phyloP scores from a whole-genome alignment of 2,113 vertebrate genomes.

The Orycteropus afer region DNA sequence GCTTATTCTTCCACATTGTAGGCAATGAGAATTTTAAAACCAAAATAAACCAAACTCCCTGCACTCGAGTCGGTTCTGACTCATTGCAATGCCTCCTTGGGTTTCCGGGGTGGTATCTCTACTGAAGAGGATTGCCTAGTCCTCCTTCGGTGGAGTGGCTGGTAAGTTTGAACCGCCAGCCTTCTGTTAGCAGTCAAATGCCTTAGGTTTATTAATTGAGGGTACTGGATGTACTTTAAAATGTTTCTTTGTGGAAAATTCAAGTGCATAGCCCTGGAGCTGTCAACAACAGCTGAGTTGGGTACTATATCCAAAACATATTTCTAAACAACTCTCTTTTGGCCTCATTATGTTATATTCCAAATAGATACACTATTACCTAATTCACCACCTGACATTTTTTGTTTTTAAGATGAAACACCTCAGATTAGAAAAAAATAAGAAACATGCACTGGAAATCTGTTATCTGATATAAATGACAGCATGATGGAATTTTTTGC shows the following conservation, averaged over 20 bases:
- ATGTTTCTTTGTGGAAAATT: conserved; percentile 36
- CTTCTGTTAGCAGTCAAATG: too few relatives aligned
- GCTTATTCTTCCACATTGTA: background rate
- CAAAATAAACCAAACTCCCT: too few relatives aligned
- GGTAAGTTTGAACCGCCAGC: too few relatives aligned
- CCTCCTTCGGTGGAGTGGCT: too few relatives aligned
- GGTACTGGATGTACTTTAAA: background rate
- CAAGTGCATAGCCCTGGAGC: background rate
- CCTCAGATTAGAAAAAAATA: background rate
- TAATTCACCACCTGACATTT: conserved; percentile 14
- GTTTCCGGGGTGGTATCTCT: too few relatives aligned
- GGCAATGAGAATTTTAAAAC: background rate
- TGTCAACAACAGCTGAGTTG: background rate
- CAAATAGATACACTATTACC: background rate
- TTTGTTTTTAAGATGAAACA: conserved; percentile 70
- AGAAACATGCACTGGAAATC: conserved; percentile 15
- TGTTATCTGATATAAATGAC: conserved; percentile 58
- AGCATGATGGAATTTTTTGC: conserved; percentile 20
- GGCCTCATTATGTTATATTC: conserved; percentile 22
- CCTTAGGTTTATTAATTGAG: background rate
- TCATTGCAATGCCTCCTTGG: too few relatives aligned
- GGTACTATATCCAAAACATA: background rate
- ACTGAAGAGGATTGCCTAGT: too few relatives aligned
- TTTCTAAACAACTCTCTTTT: conserved; percentile 48
- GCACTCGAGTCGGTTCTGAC: too few relatives aligned